Evolutionary conservation across 2,888 invertebrate species (phyloP), one percentile per base, ranked within the genome.

Genomic region (Drosophila merina): DNA sequence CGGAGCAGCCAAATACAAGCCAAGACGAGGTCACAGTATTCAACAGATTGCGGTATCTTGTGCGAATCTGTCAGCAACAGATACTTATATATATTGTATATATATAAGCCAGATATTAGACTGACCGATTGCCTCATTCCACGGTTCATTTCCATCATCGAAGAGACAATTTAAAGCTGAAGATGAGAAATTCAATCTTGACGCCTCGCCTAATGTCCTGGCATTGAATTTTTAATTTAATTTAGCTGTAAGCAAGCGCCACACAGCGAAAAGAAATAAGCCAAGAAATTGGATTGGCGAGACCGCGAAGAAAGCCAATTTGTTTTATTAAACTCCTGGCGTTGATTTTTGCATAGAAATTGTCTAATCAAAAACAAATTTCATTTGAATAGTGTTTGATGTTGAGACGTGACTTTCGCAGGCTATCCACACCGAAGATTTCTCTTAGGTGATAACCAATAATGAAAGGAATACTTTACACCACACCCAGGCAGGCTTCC

Each of bases 221-320:
- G 58, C 76, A 77, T 81, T 79, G 81, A 81, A 76, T 79, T 80
- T 80, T 81, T 79, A 80, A 81, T 81, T 81, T 79, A 80, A 80
- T 80, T 79, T 77, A 62, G 76, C 76, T 72, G 64, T 60, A 68
- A 74, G 76, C 66, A 14, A 47, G 20, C 45, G 28, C 31, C 57
- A 26, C 12, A n/a, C 26, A 36, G 12, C 8, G 0, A 8, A n/a
- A 33, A 5, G 9, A 7, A 63, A 60, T 38, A 10, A 45, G 5
- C 8, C 5, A 49, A 36, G 62, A n/a, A n/a, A 36, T 4, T 28
- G 7, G 25, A 9, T 31, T 36, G 8, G n/a, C 3, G 44, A 25
- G 20, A 38, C 48, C 14, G 45, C 20, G 51, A 8, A 25, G 63
- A 52, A 71, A 69, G 58, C 56, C 80, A 79, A 80, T 80, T 80